A percentile compares a stretch with the other conserved stretches of the same genome.
These are phyloP conservation scores for Osmoderma eremita DNA, from an alignment of 2,888 invertebrate species.

Conservation along the genomic window DNA sequence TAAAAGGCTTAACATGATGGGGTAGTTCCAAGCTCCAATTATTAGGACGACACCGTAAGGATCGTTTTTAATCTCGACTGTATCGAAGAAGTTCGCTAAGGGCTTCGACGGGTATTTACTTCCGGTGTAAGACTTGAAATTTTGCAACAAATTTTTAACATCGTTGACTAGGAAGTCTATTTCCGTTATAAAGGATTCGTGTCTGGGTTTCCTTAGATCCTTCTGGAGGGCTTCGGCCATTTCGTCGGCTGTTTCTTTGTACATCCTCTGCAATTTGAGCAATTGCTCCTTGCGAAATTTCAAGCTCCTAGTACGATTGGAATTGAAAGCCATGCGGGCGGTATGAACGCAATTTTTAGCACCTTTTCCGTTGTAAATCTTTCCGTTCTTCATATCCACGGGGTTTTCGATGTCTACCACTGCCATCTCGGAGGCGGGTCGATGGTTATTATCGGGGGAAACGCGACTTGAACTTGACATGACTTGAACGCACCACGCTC, in stretches of 20 bases:
- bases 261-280: slow-evolving; percentile 76
- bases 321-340: slow-evolving; percentile 77
- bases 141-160: slow-evolving; percentile 32
- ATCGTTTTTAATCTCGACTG: slow-evolving; percentile 81
- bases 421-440: too few relatives aligned
- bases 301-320: slow-evolving; percentile 82
- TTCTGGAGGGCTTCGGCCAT: slow-evolving; percentile 65
- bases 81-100: slow-evolving; percentile 78
- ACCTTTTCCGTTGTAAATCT: background rate
- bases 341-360: slow-evolving; percentile 65
- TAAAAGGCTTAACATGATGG: slow-evolving; percentile 81
- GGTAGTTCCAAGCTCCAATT: slow-evolving; percentile 98
- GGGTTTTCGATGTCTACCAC: slow-evolving; percentile 34
- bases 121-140: slow-evolving; percentile 34
- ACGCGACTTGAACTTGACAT: background rate
- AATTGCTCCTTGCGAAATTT: slow-evolving; percentile 86
- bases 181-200: slow-evolving; percentile 84
- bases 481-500: background rate
- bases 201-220: slow-evolving; percentile 84
- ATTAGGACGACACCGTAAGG: slow-evolving; percentile 92
- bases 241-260: slow-evolving; percentile 80
- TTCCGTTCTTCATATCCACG: slow-evolving; percentile 9
- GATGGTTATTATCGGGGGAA: background rate
- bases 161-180: slow-evolving; percentile 77
- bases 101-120: slow-evolving; percentile 63